Evolutionary conservation across 2,797 vertebrate genomes (phyloP), one percentile per base, ranked within the genome.

Genomic region (Cuculus canorus): DNA sequence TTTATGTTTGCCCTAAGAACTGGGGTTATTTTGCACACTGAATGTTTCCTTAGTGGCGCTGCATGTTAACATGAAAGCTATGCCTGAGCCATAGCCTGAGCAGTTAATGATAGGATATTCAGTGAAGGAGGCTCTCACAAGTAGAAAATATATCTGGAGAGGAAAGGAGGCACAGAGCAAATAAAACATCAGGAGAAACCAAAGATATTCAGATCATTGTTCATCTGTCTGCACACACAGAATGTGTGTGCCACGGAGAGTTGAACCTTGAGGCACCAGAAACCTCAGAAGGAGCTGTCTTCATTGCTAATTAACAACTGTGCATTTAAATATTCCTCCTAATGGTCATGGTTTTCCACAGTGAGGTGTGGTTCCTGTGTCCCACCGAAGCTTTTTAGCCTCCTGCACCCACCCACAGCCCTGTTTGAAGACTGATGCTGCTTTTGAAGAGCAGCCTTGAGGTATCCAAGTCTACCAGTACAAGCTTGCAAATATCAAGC

Each of bases 261-360:
- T 76, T 84, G 86, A 95, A 89, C 82, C 63, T 72, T 6, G 5
- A 91, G 65, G 91, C 82, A 90, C 23, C 80, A 82, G 77, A 93
- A 96, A 82, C 43, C 75, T n/a, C 71, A 56, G 86, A 66, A 92
- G 33, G 75, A 88, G 22, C 68, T 83, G 85, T 60, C 48, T 94
- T 91, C 79, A 28, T 77, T 1, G 6, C 88, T 96, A 79, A 93
- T 96, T 95, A 95, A 82, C 5, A 37, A 75, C 83, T 65, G 84
- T 16, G 17, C 16, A 11, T 93, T 91, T 66, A 91, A 93, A 15
- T 1, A 11, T 85, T 11, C 91, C 47, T 78, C 7, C 35, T 35
- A 57, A 61, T 32, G 24, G 11, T 43, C 10, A 11, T 76, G 82
- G 47, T 57, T 52, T 57, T 85, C 35, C 88, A 41, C 13, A 47